phyloP scores from a whole-genome alignment of 2,113 vertebrate genomes.

The Sander lucioperca region DNA sequence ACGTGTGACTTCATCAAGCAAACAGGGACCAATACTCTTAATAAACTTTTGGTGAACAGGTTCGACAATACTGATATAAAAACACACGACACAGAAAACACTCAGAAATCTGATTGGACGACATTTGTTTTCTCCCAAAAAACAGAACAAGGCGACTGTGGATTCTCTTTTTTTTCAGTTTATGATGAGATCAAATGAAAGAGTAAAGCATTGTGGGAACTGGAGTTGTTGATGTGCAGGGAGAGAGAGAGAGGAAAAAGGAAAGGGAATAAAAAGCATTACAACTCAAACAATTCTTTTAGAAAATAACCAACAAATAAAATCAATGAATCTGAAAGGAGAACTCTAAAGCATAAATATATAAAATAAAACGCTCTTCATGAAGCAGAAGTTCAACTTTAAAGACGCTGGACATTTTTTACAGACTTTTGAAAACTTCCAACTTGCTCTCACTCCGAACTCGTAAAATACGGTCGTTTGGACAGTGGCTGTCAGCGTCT shows the following conservation, averaged over 20 bases:
- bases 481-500: too few species aligned
- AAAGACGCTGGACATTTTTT: neutral
- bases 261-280: neutral
- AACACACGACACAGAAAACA: conserved; percentile 56
- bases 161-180: conserved; percentile 13
- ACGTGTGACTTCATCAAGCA: conserved; percentile 43
- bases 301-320: neutral
- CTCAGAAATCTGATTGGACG: conserved; percentile 7
- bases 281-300: too few species aligned
- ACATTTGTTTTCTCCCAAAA: neutral
- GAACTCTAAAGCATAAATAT: conserved; percentile 14
- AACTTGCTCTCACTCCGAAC: too few species aligned
- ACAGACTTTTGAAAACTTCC: neutral
- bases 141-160: neutral
- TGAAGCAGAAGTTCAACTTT: neutral
- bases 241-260: neutral
- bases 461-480: too few species aligned
- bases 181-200: conserved; percentile 5
- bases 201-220: conserved; percentile 67
- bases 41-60: conserved; percentile 51
- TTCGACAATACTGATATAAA: conserved; percentile 63
- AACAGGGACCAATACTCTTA: conserved; percentile 22
- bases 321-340: neutral
- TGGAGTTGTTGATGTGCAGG: conserved; percentile 38
- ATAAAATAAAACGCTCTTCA: neutral